A percentile compares a stretch with the other conserved stretches of the same genome.
Evolutionary conservation across 2,888 invertebrate species (phyloP).

Genomic region (Blera fallax): DNA sequence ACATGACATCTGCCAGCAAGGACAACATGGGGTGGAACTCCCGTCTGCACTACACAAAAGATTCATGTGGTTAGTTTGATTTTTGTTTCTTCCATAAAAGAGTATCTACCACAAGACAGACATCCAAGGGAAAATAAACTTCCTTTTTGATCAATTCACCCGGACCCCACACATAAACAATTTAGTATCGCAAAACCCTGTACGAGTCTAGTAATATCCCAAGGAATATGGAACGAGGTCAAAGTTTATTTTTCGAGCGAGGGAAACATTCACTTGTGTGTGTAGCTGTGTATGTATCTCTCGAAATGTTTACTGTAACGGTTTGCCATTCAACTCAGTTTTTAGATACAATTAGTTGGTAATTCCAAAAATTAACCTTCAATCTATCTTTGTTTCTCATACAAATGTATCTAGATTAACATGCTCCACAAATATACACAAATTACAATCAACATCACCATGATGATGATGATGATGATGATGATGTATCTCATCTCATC

Average conservation of each 20-base stretch:
- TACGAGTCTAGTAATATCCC: not conserved
- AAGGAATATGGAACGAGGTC: not conserved
- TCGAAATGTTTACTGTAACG: not conserved
- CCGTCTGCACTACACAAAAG: not conserved
- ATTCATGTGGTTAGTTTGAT: not conserved
- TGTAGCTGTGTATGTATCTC: not conserved
- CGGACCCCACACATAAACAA: no score
- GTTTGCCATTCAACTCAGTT: not conserved
- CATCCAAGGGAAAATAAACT: not conserved
- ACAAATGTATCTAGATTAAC: not conserved
- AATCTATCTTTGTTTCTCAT: not conserved
- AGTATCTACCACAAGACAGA: not conserved
- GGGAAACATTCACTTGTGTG: not conserved
- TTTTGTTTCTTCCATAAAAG: not conserved
- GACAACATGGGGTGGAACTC: not conserved
- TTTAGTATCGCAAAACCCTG: not conserved
- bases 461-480: not conserved
- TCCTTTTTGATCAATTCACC: not conserved
- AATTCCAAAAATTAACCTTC: not conserved
- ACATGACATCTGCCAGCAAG: not conserved
- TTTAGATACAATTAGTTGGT: not conserved
- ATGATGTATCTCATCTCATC: constrained; percentile 13
- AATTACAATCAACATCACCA: not conserved
- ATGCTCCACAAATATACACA: not conserved
- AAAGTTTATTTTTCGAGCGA: not conserved